Percentiles rank a stretch among this genome's conserved stretches.
Evolutionary conservation across 2,888 invertebrate species (phyloP).

Genomic region (Cataglyphis albicans): DNA sequence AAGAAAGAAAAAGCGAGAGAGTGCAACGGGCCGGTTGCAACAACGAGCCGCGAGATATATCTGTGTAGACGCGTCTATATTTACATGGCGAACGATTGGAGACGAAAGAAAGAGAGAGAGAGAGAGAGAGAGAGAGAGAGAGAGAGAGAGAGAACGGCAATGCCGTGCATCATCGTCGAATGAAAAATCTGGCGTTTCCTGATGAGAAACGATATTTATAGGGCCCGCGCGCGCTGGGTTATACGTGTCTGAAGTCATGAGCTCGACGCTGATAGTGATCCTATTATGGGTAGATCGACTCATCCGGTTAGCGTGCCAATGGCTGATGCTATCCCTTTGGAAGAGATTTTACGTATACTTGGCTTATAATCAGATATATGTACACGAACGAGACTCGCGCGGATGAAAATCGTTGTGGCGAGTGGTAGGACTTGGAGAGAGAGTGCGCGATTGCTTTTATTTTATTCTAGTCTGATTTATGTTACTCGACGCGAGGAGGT

Average conservation of each 20-base stretch:
- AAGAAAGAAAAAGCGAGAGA: conserved; percentile 14
- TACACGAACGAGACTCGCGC: conserved; percentile 12
- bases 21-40: conserved; percentile 31
- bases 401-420: conserved; percentile 41
- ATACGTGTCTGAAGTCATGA: conserved; percentile 49
- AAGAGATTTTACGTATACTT: conserved; percentile 54
- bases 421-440: not conserved
- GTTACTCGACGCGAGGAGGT: conserved; percentile 4
- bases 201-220: conserved; percentile 73
- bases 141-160: conserved; percentile 30
- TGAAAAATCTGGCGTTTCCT: conserved; percentile 72
- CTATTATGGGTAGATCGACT: conserved; percentile 57
- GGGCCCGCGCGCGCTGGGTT: conserved; percentile 33
- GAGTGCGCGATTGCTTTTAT: conserved; percentile 11
- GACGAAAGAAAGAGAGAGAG: conserved; percentile 40
- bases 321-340: conserved; percentile 47
- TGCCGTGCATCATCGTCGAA: conserved; percentile 67
- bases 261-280: conserved; percentile 55
- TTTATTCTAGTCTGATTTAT: conserved; percentile 47
- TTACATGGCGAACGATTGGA: conserved; percentile 68
- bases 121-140: not conserved
- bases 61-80: conserved; percentile 70
- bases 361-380: conserved; percentile 51
- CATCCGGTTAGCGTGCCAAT: conserved; percentile 55
- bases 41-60: conserved; percentile 66